These are phyloP conservation scores for Nipponia nippon DNA, from an alignment of 2,113 vertebrate species.

Conservation along the genomic window DNA sequence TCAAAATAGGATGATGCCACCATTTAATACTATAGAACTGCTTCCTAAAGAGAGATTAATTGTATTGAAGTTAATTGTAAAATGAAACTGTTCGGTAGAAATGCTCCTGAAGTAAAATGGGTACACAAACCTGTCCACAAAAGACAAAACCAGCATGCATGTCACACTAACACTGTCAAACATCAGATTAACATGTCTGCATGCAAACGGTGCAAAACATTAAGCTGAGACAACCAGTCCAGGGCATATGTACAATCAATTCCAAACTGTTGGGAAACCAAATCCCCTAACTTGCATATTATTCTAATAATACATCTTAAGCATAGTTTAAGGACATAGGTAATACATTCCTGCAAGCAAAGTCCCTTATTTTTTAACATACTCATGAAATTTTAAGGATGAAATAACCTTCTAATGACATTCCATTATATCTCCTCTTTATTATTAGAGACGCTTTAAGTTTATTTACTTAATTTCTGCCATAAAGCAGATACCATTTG, in stretches of 20 bases:
- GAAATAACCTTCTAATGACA: background rate
- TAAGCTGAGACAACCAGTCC: background rate
- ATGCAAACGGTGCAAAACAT: constrained; percentile 45
- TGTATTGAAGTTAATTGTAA: background rate
- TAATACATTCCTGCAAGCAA: background rate
- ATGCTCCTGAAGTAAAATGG: background rate
- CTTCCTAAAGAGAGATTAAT: background rate
- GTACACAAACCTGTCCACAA: background rate
- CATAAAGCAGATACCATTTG: background rate
- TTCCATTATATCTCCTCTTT: background rate
- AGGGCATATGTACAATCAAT: background rate
- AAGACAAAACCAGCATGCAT: constrained; percentile 55
- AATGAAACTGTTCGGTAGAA: background rate
- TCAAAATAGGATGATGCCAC: background rate
- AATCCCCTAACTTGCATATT: background rate
- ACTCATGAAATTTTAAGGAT: background rate
- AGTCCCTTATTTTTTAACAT: background rate
- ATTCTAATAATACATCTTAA: background rate
- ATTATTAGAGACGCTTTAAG: background rate
- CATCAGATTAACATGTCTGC: background rate
- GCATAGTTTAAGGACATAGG: background rate
- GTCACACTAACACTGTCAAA: background rate
- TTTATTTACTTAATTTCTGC: background rate
- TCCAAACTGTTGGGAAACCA: background rate
- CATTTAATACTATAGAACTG: background rate